Evolutionary conservation across 2,797 vertebrate species (phyloP).

Genomic region (Gadopsis marmoratus): DNA sequence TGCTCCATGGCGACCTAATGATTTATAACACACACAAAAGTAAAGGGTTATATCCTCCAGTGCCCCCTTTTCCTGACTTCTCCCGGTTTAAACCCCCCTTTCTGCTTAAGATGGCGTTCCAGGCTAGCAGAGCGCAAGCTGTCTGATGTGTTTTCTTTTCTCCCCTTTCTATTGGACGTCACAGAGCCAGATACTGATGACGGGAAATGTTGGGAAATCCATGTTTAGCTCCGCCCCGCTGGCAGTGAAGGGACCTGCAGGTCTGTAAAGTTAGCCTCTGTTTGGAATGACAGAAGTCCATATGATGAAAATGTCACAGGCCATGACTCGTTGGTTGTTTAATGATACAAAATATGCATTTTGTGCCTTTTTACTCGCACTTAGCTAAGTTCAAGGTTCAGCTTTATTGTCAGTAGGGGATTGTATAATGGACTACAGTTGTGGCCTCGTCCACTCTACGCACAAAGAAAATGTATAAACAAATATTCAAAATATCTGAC

Average conservation of each 20-base stretch:
- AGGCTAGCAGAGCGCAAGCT: constrained; percentile 32
- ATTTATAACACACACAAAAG: not conserved
- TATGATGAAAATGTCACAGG: not conserved
- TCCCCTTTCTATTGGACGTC: constrained; percentile 60
- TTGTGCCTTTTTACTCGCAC: too few species aligned
- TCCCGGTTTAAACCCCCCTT: constrained; percentile 74
- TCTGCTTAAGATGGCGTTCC: constrained; percentile 83
- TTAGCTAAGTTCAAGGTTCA: too few species aligned
- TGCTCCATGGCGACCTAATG: not conserved
- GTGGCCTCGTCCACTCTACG: too few species aligned
- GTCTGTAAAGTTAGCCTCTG: not conserved
- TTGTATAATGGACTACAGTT: too few species aligned
- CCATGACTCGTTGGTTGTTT: not conserved
- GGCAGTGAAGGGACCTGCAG: not conserved
- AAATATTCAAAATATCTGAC: too few species aligned
- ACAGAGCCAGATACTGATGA: constrained; percentile 55
- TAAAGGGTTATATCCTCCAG: not conserved
- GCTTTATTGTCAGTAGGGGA: too few species aligned
- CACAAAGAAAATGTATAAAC: too few species aligned
- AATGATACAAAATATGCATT: not conserved
- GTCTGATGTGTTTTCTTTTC: constrained; percentile 33
- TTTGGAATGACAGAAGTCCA: too few species aligned
- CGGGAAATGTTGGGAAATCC: constrained; percentile 66
- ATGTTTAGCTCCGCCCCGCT: constrained; percentile 33
- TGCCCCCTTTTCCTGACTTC: constrained; percentile 37